Evolutionary conservation across 2,797 vertebrate species (phyloP), one percentile per base, ranked within the genome.

Genomic region (Manis pentadactyla): DNA sequence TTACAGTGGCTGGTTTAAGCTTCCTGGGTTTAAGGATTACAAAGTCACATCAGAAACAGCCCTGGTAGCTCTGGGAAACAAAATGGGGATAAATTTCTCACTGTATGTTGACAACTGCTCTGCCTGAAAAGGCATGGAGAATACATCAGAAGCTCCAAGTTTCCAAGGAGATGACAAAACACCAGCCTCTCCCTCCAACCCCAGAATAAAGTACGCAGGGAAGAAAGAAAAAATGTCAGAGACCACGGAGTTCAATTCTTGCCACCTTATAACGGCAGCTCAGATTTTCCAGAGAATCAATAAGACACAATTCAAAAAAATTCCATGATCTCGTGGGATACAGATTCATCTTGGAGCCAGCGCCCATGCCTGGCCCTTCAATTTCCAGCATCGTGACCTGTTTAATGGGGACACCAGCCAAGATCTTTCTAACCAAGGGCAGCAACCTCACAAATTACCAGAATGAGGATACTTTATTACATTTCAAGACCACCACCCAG

Each of bases 281-380:
- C 53, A 97, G 59, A 91, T 89, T 88, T 97, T 97, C 94, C 94
- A 97, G 87, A 94, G 69, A 84, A 94, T 83, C 94, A 88, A 13
- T 57, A 75, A 93, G 88, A 93, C 2, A 55, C 46, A 95, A 49
- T 89, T 96, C 95, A 55, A 95, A 96, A 95, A 89, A 59, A 93
- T 92, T 95, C 95, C 75, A 78, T 91, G 86, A 97, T 93, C 85
- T 86, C 9, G 27, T 63, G 34, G 84, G 31, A 34, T 17, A 91
- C 31, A 85, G 46, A 84, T 74, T 74, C n/a, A 74, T 78, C 68
- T 57, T 23, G 2, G 73, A 85, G 77, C 57, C 75, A 75, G 82
- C 1, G 0, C 46, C 53, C 29, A 74, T 19, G 53, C 2, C 74
- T 81, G 74, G 86, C 29, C 64, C 34, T 96, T 93, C 78, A 12